Conservation (phyloP, 2,113 vertebrate genomes). For the Eretmochelys imbricata region DNA sequence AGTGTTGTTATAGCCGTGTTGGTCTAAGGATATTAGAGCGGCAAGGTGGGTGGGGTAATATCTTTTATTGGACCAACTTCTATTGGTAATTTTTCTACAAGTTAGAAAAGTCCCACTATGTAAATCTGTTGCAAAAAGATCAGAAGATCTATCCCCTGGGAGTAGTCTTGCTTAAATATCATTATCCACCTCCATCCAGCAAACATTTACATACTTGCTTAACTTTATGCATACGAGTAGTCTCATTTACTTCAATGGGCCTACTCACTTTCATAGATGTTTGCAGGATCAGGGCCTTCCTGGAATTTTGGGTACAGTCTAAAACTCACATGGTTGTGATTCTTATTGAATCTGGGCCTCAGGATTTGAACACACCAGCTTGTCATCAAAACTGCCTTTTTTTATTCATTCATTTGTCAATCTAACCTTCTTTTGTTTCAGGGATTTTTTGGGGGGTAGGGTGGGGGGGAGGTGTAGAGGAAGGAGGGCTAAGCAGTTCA, state of each 20-base stretch:
- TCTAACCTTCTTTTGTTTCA: constrained; percentile 62
- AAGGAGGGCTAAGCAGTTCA: neutral
- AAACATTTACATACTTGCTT: neutral
- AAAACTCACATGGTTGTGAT: constrained; percentile 58
- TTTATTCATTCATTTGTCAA: constrained; percentile 48
- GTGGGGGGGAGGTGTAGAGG: too few species aligned
- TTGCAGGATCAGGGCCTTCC: neutral
- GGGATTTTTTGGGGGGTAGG: neutral
- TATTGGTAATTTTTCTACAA: neutral
- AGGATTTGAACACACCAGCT: constrained; percentile 44
- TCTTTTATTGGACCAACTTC: neutral
- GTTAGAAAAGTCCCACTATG: neutral
- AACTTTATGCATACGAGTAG: neutral
- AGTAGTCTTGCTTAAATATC: neutral
- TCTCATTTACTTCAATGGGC: neutral
- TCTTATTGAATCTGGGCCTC: constrained; percentile 54
- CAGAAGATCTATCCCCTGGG: neutral
- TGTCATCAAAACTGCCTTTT: constrained; percentile 56
- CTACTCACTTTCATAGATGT: neutral
- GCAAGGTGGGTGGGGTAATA: neutral
- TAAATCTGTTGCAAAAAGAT: neutral
- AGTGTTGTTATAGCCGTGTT: too few species aligned
- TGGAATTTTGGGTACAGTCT: constrained; percentile 26
- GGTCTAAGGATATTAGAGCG: neutral
- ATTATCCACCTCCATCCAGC: neutral